Base-by-base conservation (phyloP, 2,888 invertebrate species). In the Seladonia tumulorum region DNA sequence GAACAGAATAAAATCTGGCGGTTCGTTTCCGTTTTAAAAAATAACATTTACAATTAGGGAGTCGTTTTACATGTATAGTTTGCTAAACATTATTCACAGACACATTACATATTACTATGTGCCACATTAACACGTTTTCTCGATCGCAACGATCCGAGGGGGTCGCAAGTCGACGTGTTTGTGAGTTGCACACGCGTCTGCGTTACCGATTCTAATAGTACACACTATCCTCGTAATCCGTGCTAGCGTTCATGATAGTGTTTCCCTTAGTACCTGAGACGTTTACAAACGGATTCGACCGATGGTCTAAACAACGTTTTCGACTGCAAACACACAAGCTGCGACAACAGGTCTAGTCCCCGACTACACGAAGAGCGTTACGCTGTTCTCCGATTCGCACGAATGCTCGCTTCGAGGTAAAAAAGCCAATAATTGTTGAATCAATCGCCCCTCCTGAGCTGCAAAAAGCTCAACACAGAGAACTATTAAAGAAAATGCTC, bases 401-500 rank as follows among this genome's bases (percentile, higher is more conserved):
- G 63, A 80, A 72, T 83, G 70, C 22, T 72, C 29, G 35, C 53
- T 22, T n/a, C 2, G 68, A 87, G 72, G 73, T 83, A 83, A 57
- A 14, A 29, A 8, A 86, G 80, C 82, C 76, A 68, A 81, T 71
- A 72, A 72, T 74, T 5, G n/a, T 16, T 10, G 18, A 49, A 53
- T 68, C 66, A 68, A 78, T 73, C 63, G 63, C 29, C 57, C 42
- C 14, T 16, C 16, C n/a, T 5, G 0, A 29, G 42, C 22, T 22
- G 4, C 5, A 42, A 45, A 45, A 18, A 76, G 47, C 25, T 57
- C 70, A 29, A 5, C 14, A 70, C 25, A 57, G 49, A 80, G 29
- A 39, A 79, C 8, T 49, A 57, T 1, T 29, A 53, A 63, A 53
- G 68, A 85, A 85, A 84, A 86, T 84, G 85, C 80, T 82, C 80